These are phyloP conservation scores for Pygmarrhopalites habei DNA, from an alignment of 1,140 invertebrate genomes.

Conservation along the genomic window DNA sequence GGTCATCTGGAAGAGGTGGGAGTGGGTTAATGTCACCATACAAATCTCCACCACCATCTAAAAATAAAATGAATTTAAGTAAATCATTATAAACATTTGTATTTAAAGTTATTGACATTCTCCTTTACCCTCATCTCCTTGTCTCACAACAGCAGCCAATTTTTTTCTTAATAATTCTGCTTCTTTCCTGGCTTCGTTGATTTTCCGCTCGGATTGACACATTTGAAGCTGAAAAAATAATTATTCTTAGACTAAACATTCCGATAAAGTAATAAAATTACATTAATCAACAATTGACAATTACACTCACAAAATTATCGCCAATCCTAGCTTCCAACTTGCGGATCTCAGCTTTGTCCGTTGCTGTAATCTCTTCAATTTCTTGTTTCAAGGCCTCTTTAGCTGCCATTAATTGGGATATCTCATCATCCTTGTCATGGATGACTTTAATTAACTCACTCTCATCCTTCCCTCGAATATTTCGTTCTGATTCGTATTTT, in stretches of 20 bases:
- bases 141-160: constrained; percentile 30
- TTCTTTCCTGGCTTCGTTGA: constrained; percentile 33
- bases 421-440: constrained; percentile 29
- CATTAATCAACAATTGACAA: background rate
- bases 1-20: constrained; percentile 20
- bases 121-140: constrained; percentile 27
- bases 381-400: constrained; percentile 31
- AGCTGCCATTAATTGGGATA: constrained; percentile 19
- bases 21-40: constrained; percentile 20
- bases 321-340: constrained; percentile 30
- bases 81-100: background rate
- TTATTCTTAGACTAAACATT: too few relatives aligned
- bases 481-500: constrained; percentile 27
- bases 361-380: constrained; percentile 32
- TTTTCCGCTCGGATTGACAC: constrained; percentile 38
- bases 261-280: background rate
- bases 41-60: constrained; percentile 18
- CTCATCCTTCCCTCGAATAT: constrained; percentile 32
- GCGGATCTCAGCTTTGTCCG: constrained; percentile 32
- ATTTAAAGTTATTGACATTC: background rate
- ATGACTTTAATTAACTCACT: constrained; percentile 33
- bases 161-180: constrained; percentile 30
- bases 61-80: constrained; percentile 12
- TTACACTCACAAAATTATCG: constrained; percentile 34
- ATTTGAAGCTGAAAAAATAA: constrained; percentile 33